A percentile compares a stretch with the other conserved stretches of the same genome.
These are phyloP conservation scores for Conops quadrifasciatus DNA, from an alignment of 2,888 invertebrate species.

Conservation along the genomic window DNA sequence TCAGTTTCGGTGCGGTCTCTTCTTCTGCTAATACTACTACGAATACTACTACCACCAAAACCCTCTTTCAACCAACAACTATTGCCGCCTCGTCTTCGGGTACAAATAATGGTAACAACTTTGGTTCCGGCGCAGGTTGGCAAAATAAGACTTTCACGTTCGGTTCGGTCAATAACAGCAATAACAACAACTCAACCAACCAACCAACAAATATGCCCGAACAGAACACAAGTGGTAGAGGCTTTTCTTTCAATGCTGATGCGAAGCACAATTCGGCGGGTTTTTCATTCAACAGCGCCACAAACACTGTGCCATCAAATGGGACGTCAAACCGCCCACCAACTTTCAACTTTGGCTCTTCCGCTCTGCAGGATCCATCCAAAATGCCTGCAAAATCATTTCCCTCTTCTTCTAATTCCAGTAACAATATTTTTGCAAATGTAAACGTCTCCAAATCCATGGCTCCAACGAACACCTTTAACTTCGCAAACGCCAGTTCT, in stretches of 20 bases:
- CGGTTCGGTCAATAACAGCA: slow-evolving; percentile 35
- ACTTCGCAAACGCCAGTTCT: slow-evolving; percentile 44
- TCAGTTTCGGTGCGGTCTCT: slow-evolving; percentile 44
- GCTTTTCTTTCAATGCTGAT: slow-evolving; percentile 45
- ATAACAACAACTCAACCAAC: slow-evolving; percentile 35
- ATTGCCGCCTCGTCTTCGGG: slow-evolving; percentile 5
- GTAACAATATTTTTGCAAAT: slow-evolving; percentile 46
- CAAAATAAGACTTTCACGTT: slow-evolving; percentile 50
- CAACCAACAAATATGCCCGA: slow-evolving; percentile 41
- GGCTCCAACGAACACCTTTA: slow-evolving; percentile 43
- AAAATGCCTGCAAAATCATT: slow-evolving; percentile 9
- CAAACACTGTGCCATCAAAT: slow-evolving; percentile 18
- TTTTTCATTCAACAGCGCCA: slow-evolving; percentile 47
- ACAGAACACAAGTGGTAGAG: slow-evolving; percentile 38
- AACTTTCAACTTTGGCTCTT: slow-evolving; percentile 14
- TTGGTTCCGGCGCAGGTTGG: slow-evolving; percentile 34
- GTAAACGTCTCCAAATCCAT: slow-evolving; percentile 32
- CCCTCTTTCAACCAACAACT: slow-evolving; percentile 21
- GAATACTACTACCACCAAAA: slow-evolving; percentile 13
- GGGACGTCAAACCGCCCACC: slow-evolving; percentile 5
- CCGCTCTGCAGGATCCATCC: slow-evolving; percentile 5
- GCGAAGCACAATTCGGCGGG: slow-evolving; percentile 27
- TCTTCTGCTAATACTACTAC: slow-evolving; percentile 12
- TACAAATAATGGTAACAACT: slow-evolving; percentile 29
- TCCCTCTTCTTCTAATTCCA: slow-evolving; percentile 10